Evolutionary conservation across 2,888 invertebrate genomes (phyloP).

Genomic region (Proisotoma minuta): DNA sequence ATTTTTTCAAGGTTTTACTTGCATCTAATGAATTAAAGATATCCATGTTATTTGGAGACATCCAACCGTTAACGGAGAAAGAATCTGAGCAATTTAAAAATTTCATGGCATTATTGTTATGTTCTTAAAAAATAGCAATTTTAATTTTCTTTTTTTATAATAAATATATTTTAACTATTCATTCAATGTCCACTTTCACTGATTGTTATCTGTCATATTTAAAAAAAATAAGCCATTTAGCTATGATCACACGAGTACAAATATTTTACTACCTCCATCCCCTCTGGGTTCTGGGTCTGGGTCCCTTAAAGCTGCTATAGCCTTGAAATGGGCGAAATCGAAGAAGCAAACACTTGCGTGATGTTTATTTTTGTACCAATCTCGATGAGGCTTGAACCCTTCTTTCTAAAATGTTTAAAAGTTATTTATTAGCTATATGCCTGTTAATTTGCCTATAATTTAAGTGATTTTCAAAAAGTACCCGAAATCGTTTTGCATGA

Average conservation of each 20-base stretch:
- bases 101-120: no score
- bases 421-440: no score
- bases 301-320: slow-evolving; percentile 1
- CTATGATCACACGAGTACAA: no score
- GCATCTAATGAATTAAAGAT: slow-evolving; percentile 7
- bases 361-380: slow-evolving; percentile 41
- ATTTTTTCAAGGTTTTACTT: slow-evolving; percentile 13
- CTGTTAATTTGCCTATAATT: not conserved
- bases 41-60: not conserved
- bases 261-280: no score
- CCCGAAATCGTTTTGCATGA: not conserved
- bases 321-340: slow-evolving; percentile 18
- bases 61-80: not conserved
- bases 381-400: slow-evolving; percentile 29
- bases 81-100: not conserved
- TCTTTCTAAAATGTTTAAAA: no score
- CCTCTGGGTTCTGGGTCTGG: not conserved
- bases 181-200: no score
- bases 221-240: no score
- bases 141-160: no score
- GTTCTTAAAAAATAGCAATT: no score
- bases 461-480: not conserved
- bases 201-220: no score
- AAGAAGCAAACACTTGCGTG: slow-evolving; percentile 34
- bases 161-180: no score